These are phyloP conservation scores for Bothrops jararaca DNA, from an alignment of 2,113 vertebrate species.

Conservation along the genomic window DNA sequence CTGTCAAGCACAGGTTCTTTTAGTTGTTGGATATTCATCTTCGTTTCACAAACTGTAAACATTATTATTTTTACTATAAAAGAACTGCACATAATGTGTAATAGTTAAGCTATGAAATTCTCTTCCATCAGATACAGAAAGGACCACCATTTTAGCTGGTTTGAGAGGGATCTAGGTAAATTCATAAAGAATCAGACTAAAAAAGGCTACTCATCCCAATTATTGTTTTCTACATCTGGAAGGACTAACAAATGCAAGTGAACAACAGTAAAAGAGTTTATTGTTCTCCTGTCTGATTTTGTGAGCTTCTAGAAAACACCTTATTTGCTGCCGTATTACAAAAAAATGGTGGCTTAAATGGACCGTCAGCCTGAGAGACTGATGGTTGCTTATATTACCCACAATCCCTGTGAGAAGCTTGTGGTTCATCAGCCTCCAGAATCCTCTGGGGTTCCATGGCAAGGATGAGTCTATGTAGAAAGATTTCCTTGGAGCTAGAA, in stretches of 20 bases:
- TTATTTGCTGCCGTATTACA: background rate
- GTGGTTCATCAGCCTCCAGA: background rate
- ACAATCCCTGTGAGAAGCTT: background rate
- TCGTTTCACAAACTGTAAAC: background rate
- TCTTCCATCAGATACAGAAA: background rate
- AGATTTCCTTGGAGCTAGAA: background rate
- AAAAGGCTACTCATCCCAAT: background rate
- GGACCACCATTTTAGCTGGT: background rate
- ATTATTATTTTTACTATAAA: background rate
- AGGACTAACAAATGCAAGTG: background rate
- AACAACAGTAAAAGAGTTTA: background rate
- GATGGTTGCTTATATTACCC: background rate
- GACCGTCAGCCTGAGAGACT: background rate
- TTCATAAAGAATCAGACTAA: background rate
- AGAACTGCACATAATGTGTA: background rate
- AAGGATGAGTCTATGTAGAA: background rate
- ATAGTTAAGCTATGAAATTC: background rate
- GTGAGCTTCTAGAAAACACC: background rate
- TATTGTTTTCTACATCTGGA: background rate
- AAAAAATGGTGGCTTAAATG: background rate
- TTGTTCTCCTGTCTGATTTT: background rate
- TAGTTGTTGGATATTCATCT: background rate
- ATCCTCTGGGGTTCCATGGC: background rate
- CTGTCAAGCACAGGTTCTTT: background rate
- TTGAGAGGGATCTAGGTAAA: background rate